A percentile compares a stretch with the other conserved stretches of the same genome.
These are phyloP conservation scores for Lathamus discolor DNA, from an alignment of 2,113 vertebrate genomes.

Conservation along the genomic window DNA sequence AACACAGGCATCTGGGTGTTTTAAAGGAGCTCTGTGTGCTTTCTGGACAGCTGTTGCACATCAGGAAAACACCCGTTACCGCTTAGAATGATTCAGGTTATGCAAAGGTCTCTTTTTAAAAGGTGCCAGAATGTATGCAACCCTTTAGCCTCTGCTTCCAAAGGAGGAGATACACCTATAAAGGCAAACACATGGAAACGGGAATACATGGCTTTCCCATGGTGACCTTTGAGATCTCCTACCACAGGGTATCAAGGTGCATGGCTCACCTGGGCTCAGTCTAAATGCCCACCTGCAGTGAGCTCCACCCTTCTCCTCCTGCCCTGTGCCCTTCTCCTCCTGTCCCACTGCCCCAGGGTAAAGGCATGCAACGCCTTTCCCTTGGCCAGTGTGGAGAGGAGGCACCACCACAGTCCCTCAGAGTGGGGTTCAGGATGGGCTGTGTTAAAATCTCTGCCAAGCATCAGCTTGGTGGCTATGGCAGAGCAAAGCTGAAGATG, in stretches of 20 bases:
- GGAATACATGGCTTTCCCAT: accelerated
- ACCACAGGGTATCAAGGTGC: accelerated
- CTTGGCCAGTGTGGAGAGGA: not conserved
- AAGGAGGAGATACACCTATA: not conserved
- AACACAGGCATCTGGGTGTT: not conserved
- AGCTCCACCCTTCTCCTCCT: not conserved
- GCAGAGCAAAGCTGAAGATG: not conserved
- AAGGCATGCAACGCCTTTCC: not conserved
- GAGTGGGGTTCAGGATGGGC: not conserved
- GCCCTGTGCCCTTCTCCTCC: too few species aligned
- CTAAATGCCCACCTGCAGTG: not conserved
- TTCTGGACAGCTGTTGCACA: not conserved
- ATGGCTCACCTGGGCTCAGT: not conserved
- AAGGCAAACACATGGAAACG: not conserved
- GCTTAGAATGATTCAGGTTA: not conserved
- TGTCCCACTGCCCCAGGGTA: too few species aligned
- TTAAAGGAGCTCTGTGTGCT: not conserved
- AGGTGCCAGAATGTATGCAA: not conserved
- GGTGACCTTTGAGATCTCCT: not conserved
- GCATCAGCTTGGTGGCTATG: not conserved
- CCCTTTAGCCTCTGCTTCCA: not conserved
- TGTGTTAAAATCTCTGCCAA: not conserved
- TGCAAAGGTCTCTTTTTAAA: not conserved
- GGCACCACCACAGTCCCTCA: accelerated
- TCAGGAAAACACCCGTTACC: not conserved